Percentiles rank a stretch among this genome's conserved stretches.
Conservation (phyloP, 1,140 invertebrate genomes). For the Teleogryllus occipitalis region DNA sequence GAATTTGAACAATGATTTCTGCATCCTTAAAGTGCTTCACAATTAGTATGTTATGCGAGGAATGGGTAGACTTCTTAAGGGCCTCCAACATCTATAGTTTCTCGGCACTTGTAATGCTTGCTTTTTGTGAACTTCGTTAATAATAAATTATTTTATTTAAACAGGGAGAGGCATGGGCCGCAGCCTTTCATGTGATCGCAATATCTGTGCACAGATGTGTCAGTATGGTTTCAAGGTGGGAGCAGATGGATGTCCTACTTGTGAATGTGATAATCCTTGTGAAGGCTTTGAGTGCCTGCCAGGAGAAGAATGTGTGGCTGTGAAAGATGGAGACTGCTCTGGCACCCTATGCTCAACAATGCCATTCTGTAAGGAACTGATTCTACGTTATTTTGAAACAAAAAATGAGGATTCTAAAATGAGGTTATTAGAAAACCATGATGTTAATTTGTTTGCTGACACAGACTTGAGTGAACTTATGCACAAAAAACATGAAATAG, state of each 20-base stretch:
- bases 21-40: too few species aligned
- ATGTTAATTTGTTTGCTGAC: too few species aligned
- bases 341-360: constrained; percentile 61
- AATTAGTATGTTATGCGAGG: too few species aligned
- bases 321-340: constrained; percentile 56
- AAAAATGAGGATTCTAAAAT: too few species aligned
- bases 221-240: constrained; percentile 76
- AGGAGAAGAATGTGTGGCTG: constrained; percentile 63
- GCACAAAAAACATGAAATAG: too few species aligned
- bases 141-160: neutral
- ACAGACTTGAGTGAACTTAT: too few species aligned
- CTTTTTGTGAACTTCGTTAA: too few species aligned
- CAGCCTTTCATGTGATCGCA: constrained; percentile 29
- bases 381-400: neutral
- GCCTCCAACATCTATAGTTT: too few species aligned
- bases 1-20: too few species aligned
- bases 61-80: too few species aligned
- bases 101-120: too few species aligned
- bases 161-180: constrained; percentile 8
- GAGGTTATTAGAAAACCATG: too few species aligned
- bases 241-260: constrained; percentile 67
- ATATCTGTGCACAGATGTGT: constrained; percentile 65
- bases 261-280: constrained; percentile 78
- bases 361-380: constrained; percentile 51
- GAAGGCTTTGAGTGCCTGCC: constrained; percentile 63